phyloP scores from a whole-genome alignment of 2,888 invertebrate species.

The Clepsis dumicolana region DNA sequence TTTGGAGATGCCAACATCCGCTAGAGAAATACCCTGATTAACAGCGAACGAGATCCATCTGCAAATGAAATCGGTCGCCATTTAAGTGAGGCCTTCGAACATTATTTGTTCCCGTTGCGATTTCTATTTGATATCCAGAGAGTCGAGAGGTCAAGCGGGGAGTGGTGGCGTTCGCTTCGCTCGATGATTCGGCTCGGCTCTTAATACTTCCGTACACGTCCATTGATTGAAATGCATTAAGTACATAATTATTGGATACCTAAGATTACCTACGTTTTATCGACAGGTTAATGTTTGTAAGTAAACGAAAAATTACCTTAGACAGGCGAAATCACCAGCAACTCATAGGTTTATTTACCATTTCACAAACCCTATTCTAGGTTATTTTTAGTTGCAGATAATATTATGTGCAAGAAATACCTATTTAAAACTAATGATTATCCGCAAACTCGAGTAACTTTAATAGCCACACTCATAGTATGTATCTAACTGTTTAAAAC shows the following conservation, averaged over 20 bases:
- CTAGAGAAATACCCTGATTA: constrained; percentile 64
- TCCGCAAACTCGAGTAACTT: too few species aligned
- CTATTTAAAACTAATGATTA: too few species aligned
- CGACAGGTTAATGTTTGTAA: background rate
- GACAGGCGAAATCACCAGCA: too few species aligned
- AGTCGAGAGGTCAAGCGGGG: constrained; percentile 40
- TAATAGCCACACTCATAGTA: too few species aligned
- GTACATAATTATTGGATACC: constrained; percentile 4
- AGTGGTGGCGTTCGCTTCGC: constrained; percentile 46
- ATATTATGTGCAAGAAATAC: too few species aligned
- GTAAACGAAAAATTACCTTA: too few species aligned
- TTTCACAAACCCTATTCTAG: too few species aligned
- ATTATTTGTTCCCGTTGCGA: constrained; percentile 50
- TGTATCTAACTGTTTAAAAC: too few species aligned
- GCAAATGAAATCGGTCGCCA: constrained; percentile 51
- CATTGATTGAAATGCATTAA: constrained; percentile 44
- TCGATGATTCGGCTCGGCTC: constrained; percentile 55
- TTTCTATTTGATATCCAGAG: constrained; percentile 1
- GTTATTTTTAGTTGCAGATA: too few species aligned
- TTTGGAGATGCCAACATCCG: constrained; percentile 54
- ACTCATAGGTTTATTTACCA: too few species aligned
- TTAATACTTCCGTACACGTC: constrained; percentile 54
- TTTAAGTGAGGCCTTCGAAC: constrained; percentile 47
- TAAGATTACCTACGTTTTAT: background rate
- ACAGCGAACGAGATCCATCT: constrained; percentile 53